A percentile compares a stretch with the other conserved stretches of the same genome.
Conservation (phyloP, 1,140 invertebrate species). For the Heliconius hewitsoni region DNA sequence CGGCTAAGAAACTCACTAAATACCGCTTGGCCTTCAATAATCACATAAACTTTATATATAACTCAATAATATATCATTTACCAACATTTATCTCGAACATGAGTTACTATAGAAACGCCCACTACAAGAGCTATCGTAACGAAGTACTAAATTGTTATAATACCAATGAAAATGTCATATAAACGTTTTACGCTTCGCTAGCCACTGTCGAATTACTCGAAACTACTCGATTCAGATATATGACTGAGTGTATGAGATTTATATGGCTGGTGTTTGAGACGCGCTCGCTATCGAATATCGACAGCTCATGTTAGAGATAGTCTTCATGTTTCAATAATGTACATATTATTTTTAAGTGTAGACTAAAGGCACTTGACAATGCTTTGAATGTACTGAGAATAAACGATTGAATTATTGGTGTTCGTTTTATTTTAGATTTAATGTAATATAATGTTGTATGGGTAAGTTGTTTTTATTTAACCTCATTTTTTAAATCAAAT, state of each 20-base stretch:
- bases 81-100: constrained; percentile 2
- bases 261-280: background rate
- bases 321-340: constrained; percentile 40
- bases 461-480: background rate
- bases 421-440: constrained; percentile 47
- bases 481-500: too few relatives aligned
- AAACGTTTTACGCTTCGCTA: background rate
- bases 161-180: constrained; percentile 13
- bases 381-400: constrained; percentile 77
- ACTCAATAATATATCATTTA: constrained; percentile 32
- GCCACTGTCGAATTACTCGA: background rate
- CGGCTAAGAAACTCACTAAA: constrained; percentile 28
- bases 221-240: background rate
- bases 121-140: constrained; percentile 10
- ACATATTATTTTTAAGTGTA: constrained; percentile 62
- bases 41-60: constrained; percentile 24
- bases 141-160: background rate
- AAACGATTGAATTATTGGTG: constrained; percentile 61
- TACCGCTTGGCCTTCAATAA: constrained; percentile 34
- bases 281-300: constrained; percentile 10
- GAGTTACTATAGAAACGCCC: constrained; percentile 16
- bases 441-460: background rate
- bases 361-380: constrained; percentile 64
- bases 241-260: background rate
- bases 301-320: constrained; percentile 11